These are phyloP conservation scores for Leptopilina myrica DNA, from an alignment of 2,888 invertebrate genomes.

Conservation along the genomic window DNA sequence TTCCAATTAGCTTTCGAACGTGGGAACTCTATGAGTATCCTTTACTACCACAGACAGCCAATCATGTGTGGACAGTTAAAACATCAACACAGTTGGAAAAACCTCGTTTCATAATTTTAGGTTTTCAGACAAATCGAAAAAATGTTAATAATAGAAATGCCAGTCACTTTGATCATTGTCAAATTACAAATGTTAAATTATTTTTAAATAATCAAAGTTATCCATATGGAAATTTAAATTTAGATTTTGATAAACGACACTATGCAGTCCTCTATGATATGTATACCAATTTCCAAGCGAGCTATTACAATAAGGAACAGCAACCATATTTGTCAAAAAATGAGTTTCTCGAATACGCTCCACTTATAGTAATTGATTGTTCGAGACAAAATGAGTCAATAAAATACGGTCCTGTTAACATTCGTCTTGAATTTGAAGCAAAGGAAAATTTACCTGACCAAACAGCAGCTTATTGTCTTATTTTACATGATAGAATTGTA, in stretches of 20 bases:
- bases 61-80: too few species aligned
- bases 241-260: not conserved
- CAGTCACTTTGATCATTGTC: not conserved
- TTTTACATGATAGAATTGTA: constrained; percentile 6
- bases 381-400: not conserved
- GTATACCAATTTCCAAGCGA: not conserved
- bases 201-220: constrained; percentile 1
- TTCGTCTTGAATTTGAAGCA: constrained; percentile 2
- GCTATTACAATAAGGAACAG: not conserved
- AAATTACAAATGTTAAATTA: constrained; percentile 14
- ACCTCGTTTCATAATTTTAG: not conserved
- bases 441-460: constrained; percentile 7
- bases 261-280: not conserved
- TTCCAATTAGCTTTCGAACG: too few species aligned
- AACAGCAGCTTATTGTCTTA: not conserved
- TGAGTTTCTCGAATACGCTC: not conserved
- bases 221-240: not conserved
- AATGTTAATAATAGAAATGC: not conserved
- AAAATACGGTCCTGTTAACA: constrained; percentile 3
- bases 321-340: constrained; percentile 6
- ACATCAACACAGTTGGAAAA: too few species aligned
- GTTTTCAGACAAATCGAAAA: constrained; percentile 1
- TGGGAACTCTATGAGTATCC: too few species aligned
- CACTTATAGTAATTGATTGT: constrained; percentile 8
- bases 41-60: too few species aligned